A percentile compares a stretch with the other conserved stretches of the same genome.
phyloP scores from a whole-genome alignment of 2,113 vertebrate species.

The Chascanopsetta lugubris region DNA sequence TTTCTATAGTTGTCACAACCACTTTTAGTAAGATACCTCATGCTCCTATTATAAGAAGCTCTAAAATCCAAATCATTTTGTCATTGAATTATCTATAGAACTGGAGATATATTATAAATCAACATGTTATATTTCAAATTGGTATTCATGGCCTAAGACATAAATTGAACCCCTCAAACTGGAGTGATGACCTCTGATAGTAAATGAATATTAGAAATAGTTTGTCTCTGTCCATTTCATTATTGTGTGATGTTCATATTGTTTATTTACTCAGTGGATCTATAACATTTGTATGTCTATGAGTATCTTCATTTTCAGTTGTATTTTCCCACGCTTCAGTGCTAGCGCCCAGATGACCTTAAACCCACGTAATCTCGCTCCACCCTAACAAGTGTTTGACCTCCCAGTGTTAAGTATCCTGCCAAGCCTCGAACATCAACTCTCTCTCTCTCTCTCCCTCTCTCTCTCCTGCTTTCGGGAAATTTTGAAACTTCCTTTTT shows the following conservation, averaged over 20 bases:
- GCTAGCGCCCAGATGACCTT: conserved; percentile 14
- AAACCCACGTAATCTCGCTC: conserved; percentile 26
- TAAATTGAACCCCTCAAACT: neutral
- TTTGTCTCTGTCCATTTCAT: neutral
- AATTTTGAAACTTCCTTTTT: conserved; percentile 90
- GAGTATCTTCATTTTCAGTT: conserved; percentile 2
- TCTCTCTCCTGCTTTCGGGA: conserved; percentile 84
- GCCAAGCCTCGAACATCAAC: conserved; percentile 68
- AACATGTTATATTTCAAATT: neutral
- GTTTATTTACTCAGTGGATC: neutral
- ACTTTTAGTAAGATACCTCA: no score
- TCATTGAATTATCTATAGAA: neutral
- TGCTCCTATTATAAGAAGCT: no score
- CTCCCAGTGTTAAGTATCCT: conserved; percentile 48
- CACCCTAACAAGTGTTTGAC: conserved; percentile 56
- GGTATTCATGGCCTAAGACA: neutral
- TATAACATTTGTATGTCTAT: neutral
- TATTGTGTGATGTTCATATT: neutral
- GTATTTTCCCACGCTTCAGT: neutral
- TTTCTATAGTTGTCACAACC: no score
- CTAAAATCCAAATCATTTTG: no score
- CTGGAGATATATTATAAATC: neutral
- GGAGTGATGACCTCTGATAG: neutral
- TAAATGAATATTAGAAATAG: neutral
- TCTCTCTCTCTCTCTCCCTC: no score